Conservation (phyloP, 2,888 invertebrate species). For the Cataglyphis cursor region DNA sequence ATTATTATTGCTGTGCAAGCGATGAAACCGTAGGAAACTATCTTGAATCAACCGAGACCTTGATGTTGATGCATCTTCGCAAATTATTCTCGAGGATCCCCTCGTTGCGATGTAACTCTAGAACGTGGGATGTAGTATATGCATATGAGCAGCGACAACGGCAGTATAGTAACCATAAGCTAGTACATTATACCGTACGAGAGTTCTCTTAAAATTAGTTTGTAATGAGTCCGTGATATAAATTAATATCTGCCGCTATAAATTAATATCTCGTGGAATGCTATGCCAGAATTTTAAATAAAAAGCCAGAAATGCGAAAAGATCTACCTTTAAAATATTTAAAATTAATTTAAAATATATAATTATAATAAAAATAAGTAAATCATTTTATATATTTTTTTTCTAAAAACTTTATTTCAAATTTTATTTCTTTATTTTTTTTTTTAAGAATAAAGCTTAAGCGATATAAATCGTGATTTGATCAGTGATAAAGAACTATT, state of each 20-base stretch:
- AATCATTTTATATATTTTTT: too few species aligned
- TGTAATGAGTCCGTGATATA: conserved; percentile 30
- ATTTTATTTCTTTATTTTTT: neutral
- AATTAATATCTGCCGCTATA: conserved; percentile 1
- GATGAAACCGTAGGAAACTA: conserved; percentile 46
- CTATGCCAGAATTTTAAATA: too few species aligned
- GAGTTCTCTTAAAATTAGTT: conserved; percentile 41
- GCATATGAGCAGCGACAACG: conserved; percentile 18
- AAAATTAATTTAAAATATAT: too few species aligned
- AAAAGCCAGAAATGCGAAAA: too few species aligned
- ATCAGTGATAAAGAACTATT: conserved; percentile 15
- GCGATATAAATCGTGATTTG: neutral
- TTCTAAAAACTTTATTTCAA: too few species aligned
- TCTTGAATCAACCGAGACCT: conserved; percentile 43
- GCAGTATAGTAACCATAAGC: conserved; percentile 32
- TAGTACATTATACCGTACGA: conserved; percentile 24
- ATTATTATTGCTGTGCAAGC: conserved; percentile 42
- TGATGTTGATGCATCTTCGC: conserved; percentile 39
- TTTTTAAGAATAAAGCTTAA: neutral
- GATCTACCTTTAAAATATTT: too few species aligned
- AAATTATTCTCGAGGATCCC: conserved; percentile 52
- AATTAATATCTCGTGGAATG: conserved; percentile 7
- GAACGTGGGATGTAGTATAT: conserved; percentile 34
- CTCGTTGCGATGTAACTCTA: conserved; percentile 25
- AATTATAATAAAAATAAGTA: too few species aligned